Evolutionary conservation across 2,888 invertebrate species (phyloP).

Genomic region (Cyaniris semiargus): DNA sequence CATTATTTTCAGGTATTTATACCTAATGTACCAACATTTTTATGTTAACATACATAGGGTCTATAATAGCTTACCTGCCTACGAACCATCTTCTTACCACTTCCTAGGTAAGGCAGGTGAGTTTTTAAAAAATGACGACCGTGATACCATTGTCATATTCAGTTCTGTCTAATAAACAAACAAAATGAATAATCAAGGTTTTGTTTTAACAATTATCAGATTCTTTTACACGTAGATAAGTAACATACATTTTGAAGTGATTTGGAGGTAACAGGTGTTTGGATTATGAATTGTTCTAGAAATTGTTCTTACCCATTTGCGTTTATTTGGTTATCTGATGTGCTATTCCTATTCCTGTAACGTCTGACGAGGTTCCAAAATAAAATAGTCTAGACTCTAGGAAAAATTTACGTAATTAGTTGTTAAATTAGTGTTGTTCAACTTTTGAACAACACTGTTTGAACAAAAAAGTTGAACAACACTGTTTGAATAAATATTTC

Average conservation of each 20-base stretch:
- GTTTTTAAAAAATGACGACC: neutral
- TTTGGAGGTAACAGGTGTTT: constrained; percentile 3
- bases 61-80: neutral
- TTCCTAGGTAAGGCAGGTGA: neutral
- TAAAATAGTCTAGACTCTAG: no score
- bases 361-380: no score
- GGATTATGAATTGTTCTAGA: neutral
- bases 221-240: neutral
- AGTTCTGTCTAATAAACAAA: constrained; percentile 1
- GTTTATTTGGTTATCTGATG: neutral
- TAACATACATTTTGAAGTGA: neutral
- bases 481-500: no score
- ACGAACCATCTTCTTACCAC: neutral
- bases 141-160: constrained; percentile 11
- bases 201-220: neutral
- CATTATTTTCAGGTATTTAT: neutral
- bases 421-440: no score
- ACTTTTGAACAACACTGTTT: no score
- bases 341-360: no score
- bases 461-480: no score
- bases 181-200: constrained; percentile 18
- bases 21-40: no score
- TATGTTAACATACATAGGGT: no score
- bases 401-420: no score
- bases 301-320: neutral